Base-by-base conservation (phyloP, 2,888 invertebrate genomes). In the Leucophenga montana region DNA sequence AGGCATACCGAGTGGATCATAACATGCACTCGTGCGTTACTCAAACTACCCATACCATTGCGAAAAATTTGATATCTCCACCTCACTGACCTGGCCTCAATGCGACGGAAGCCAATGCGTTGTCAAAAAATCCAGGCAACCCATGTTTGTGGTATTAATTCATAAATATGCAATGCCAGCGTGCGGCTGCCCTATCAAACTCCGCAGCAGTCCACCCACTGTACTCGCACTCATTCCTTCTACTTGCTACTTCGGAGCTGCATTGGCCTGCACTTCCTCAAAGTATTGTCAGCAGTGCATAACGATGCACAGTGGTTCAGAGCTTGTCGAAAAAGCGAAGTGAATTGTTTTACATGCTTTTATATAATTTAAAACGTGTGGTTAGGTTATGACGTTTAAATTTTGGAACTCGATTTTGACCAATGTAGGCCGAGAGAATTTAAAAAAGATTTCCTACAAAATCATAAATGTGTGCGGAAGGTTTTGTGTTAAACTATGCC, bases 221-320 rank as follows among this genome's bases (percentile, higher is more conserved):
- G n/a, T n/a, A n/a, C 33, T 9, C 18, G 33, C 33, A n/a, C 20
- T 18, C 61, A 31, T 16, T 16, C 57, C 1, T 31, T 57, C 9
- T 8, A 61, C 8, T 20, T 11, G 27, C 6, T 33, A 5, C 14
- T 39, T 46, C 22, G 14, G 6, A 39, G 16, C 31, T 71, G 72
- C 75, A 74, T 66, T 72, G 71, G 66, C 69, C 50, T 74, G 75
- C 71, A 73, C 71, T 76, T 74, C 75, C 73, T 76, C 69, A 68
- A 72, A 72, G 71, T 73, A 67, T 70, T 72, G 71, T 70, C 72
- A 75, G 66, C 39, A 39, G 9, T 39, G 39, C 39, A 39, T 5
- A 39, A 8, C 39, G 39, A 11, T 39, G 39, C 39, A 39, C 39
- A 3, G 20, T 56, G 56, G 56, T 22, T 18, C 16, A 18, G 18